Percentiles rank a stretch among this genome's conserved stretches.
Conservation (phyloP, 2,113 vertebrate species). For the Chrysochloris asiatica region DNA sequence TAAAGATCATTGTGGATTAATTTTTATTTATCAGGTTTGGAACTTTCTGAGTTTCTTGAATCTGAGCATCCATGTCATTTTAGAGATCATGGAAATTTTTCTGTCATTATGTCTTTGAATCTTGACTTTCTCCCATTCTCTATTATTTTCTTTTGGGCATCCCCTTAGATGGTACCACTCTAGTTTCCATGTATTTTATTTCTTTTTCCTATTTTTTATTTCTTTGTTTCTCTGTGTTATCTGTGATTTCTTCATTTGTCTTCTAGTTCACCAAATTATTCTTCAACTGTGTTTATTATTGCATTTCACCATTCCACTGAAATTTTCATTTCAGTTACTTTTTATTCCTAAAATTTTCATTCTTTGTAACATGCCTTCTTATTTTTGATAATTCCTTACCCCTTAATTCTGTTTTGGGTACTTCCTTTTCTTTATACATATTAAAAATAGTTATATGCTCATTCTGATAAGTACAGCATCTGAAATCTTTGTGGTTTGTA, state of each 20-base stretch:
- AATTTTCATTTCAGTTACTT: constrained; percentile 26
- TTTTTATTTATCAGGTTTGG: background rate
- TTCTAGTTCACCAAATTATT: constrained; percentile 6
- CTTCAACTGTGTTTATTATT: constrained; percentile 7
- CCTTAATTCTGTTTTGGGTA: background rate
- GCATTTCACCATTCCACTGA: background rate
- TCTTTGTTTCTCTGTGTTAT: background rate
- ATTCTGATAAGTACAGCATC: background rate
- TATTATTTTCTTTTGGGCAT: background rate
- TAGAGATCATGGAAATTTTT: constrained; percentile 27
- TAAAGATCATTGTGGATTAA: background rate
- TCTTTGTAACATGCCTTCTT: background rate
- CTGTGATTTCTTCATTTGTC: constrained; percentile 11
- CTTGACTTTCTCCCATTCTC: background rate
- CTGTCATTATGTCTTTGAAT: background rate
- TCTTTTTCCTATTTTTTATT: background rate
- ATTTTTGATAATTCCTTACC: background rate
- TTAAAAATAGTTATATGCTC: background rate
- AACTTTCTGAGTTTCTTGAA: constrained; percentile 15
- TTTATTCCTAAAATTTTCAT: constrained; percentile 39
- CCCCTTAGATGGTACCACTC: background rate
- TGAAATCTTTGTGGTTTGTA: background rate
- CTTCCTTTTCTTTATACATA: background rate
- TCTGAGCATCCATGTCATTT: background rate
- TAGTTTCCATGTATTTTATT: background rate